Evolutionary conservation across 2,797 vertebrate species (phyloP).

Genomic region (Myotis planiceps): DNA sequence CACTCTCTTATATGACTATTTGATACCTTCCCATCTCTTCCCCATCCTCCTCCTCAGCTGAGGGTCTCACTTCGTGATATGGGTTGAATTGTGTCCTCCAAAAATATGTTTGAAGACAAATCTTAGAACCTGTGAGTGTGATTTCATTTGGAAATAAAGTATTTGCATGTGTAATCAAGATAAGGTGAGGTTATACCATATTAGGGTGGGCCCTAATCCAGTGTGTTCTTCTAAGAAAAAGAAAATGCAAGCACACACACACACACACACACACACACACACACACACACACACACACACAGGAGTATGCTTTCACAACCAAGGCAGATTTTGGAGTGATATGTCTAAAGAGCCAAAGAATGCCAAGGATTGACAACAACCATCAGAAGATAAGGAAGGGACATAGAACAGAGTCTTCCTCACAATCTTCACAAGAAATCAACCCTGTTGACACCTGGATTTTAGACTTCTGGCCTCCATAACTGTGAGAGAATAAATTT

Average conservation of each 20-base stretch:
- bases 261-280: too few relatives aligned
- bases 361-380: neutral
- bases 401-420: neutral
- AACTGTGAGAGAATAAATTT: neutral
- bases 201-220: neutral
- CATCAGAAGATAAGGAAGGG: neutral
- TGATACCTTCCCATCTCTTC: neutral
- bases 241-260: neutral
- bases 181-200: neutral
- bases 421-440: neutral
- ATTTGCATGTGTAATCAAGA: neutral
- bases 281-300: neutral
- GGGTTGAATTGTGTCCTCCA: neutral
- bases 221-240: neutral
- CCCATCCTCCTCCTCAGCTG: neutral
- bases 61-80: neutral
- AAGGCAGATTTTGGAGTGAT: neutral
- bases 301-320: neutral
- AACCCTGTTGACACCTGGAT: neutral
- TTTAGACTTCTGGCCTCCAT: neutral
- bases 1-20: accelerated
- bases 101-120: neutral
- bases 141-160: neutral
- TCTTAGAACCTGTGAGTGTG: neutral
- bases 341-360: neutral